Base-by-base conservation (phyloP, 1,140 invertebrate genomes). In the Hylaeus anthracinus region DNA sequence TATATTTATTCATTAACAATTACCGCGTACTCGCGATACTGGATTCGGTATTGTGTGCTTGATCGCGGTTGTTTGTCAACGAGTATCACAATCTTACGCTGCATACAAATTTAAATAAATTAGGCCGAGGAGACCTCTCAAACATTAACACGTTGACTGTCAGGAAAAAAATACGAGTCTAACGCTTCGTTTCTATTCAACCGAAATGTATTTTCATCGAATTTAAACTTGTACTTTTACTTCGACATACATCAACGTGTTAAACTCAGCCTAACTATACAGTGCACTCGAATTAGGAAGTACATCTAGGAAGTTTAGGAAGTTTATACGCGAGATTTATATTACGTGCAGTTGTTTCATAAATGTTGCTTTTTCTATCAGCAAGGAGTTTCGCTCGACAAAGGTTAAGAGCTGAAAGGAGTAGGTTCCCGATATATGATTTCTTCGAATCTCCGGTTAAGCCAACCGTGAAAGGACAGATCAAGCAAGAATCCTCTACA, bases 1-100 rank as follows among this genome's bases (percentile, higher is more conserved):
- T 88, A 89, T 90, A 90, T 90, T 89, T 90, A 90, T 90, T 90
- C 89, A 90, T 90, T 88, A 90, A 88, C 88, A 90, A 90, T 90
- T 90, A 90, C 86, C 82, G 70, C 43, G 41, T 70, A 67, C 76
- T 76, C 69, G 84, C 72, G 76, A 85, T 88, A 74, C 72, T 61
- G 39, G 41, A 26, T 43, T 53, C 64, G 41, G 66, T 73, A 81
- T 81, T 72, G 84, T 83, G 43, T 63, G 53, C 39, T 69, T 60
- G 85, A 89, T 88, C 67, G 71, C 55, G 79, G 85, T 81, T 76
- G 84, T 65, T 43, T 64, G 72, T 80, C 58, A 78, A 79, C 53
- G 58, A 51, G 41, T n/a, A 63, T 70, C 69, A 53, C 56, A 39
- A 71, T 67, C 79, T 79, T 63, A 39, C 58, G 48, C 51, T 9